phyloP scores from a whole-genome alignment of 1,140 invertebrate genomes.

The Drosophila nikananu region DNA sequence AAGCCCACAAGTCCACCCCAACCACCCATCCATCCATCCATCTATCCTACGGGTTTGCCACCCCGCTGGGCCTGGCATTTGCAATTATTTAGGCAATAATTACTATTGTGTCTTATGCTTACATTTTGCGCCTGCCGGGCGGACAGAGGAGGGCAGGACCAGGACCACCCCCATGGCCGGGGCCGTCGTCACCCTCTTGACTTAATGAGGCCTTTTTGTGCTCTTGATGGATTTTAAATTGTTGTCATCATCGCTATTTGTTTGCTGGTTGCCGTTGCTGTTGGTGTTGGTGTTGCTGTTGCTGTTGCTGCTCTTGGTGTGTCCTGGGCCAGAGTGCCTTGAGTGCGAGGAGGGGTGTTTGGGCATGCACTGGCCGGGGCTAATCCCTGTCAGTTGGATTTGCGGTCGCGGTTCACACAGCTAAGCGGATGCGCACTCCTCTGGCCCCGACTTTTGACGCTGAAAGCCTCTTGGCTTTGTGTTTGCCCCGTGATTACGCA shows the following conservation, averaged over 20 bases:
- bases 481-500: background rate
- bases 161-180: slow-evolving; percentile 49
- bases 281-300: background rate
- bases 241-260: slow-evolving; percentile 81
- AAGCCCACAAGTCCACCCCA: slow-evolving; percentile 2
- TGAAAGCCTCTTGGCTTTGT: background rate
- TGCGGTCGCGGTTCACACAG: slow-evolving; percentile 20
- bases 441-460: background rate
- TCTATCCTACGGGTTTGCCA: slow-evolving; percentile 4
- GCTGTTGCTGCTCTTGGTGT: slow-evolving; percentile 1
- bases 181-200: slow-evolving; percentile 76
- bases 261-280: slow-evolving; percentile 32
- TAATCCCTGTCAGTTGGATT: slow-evolving; percentile 44
- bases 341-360: background rate
- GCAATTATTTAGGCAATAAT: slow-evolving; percentile 85
- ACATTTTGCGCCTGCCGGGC: slow-evolving; percentile 62
- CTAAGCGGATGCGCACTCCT: slow-evolving; percentile 11
- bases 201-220: slow-evolving; percentile 84
- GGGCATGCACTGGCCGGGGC: slow-evolving; percentile 24
- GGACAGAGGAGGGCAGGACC: background rate
- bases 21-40: background rate
- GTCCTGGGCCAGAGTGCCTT: slow-evolving; percentile 9
- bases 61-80: slow-evolving; percentile 65
- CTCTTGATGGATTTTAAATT: slow-evolving; percentile 85
- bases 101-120: slow-evolving; percentile 85